phyloP scores from a whole-genome alignment of 2,113 vertebrate species.

The Sula dactylatra region DNA sequence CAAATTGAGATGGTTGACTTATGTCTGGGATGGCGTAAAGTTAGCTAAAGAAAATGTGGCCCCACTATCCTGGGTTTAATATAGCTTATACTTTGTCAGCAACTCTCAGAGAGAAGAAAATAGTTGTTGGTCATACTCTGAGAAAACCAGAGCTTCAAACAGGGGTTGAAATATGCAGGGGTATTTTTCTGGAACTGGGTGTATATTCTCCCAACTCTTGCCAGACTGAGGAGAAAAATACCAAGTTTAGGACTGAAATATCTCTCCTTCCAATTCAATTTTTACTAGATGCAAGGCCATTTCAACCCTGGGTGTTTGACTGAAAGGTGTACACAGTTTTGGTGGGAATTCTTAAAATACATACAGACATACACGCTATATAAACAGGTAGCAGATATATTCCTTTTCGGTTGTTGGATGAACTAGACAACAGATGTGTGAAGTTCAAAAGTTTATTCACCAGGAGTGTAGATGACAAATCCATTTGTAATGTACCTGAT shows the following conservation, averaged over 20 bases:
- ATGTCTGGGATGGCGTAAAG: neutral
- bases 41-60: neutral
- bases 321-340: neutral
- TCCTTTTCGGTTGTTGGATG: neutral
- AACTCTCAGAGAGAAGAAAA: neutral
- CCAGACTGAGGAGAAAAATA: neutral
- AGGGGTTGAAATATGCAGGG: neutral
- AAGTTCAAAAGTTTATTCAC: neutral
- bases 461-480: neutral
- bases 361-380: rapidly evolving
- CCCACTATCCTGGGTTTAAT: neutral
- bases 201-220: neutral
- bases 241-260: neutral
- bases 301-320: neutral
- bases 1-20: neutral
- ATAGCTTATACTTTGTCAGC: neutral
- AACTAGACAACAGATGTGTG: neutral
- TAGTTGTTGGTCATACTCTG: neutral
- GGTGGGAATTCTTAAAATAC: neutral
- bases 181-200: neutral
- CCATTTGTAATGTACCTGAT: neutral
- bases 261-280: neutral
- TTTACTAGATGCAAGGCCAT: neutral
- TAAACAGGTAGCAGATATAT: neutral
- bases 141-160: neutral